phyloP scores from a whole-genome alignment of 2,797 vertebrate species.

The Channa striata region DNA sequence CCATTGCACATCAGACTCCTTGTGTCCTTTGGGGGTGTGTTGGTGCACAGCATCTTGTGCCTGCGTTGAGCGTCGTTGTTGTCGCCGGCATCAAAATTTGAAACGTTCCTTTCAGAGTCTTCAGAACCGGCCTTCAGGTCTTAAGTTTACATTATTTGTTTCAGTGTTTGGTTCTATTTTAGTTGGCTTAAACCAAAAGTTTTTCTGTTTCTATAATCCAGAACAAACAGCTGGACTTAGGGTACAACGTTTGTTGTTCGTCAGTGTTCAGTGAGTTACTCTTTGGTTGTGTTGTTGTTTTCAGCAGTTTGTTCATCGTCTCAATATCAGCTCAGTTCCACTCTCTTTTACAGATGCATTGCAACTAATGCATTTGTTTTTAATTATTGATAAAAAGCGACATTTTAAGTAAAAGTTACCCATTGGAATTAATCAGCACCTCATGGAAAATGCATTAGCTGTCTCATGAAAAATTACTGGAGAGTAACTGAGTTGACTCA shows the following conservation, averaged over 20 bases:
- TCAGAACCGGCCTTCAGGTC: neutral
- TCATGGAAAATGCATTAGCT: no score
- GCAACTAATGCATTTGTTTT: neutral
- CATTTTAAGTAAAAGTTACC: neutral
- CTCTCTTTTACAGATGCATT: neutral
- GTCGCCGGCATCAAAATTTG: no score
- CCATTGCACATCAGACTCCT: slow-evolving; percentile 66
- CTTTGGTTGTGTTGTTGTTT: slow-evolving; percentile 10
- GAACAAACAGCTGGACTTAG: slow-evolving; percentile 20
- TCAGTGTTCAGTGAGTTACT: neutral
- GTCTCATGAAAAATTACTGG: no score
- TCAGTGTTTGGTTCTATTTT: neutral
- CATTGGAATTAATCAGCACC: no score
- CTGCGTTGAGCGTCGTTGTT: slow-evolving; percentile 22
- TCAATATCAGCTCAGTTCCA: neutral
- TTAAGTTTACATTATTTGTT: neutral
- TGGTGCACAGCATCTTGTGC: slow-evolving; percentile 51
- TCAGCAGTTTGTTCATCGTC: slow-evolving; percentile 14
- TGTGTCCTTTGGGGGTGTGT: slow-evolving; percentile 62
- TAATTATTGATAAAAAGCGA: neutral
- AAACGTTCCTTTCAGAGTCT: no score
- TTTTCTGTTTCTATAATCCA: neutral
- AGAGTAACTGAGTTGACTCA: no score
- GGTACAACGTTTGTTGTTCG: neutral
- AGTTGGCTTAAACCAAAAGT: no score